phyloP scores from a whole-genome alignment of 1,140 invertebrate species.

The Chymomyza costata region DNA sequence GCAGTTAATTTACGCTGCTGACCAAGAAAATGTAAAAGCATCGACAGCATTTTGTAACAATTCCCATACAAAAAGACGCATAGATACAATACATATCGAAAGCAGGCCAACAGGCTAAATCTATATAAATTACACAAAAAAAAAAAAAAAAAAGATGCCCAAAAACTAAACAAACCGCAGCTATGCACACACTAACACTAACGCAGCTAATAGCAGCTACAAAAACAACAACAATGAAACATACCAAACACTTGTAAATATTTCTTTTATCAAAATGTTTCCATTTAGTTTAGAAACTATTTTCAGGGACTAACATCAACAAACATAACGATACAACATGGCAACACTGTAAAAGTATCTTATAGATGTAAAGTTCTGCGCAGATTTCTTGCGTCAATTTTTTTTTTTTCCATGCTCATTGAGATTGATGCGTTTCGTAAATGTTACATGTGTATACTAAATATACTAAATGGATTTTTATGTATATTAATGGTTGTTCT shows the following conservation, averaged over 20 bases:
- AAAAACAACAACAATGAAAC: no score
- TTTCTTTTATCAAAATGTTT: slow-evolving; percentile 32
- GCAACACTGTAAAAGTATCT: slow-evolving; percentile 4
- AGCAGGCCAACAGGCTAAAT: slow-evolving; percentile 15
- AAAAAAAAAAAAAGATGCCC: neutral
- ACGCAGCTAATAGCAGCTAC: slow-evolving; percentile 27
- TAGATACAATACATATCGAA: no score
- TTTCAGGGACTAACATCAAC: slow-evolving; percentile 28
- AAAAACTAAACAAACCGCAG: slow-evolving; percentile 10
- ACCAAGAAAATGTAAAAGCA: slow-evolving; percentile 35
- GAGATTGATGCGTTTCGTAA: slow-evolving; percentile 56
- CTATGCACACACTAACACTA: no score
- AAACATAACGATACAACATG: no score
- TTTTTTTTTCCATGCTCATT: slow-evolving; percentile 35
- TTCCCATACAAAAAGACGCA: no score
- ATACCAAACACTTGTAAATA: slow-evolving; percentile 55
- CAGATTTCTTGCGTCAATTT: slow-evolving; percentile 40
- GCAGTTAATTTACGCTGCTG: slow-evolving; percentile 28
- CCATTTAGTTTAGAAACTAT: slow-evolving; percentile 13
- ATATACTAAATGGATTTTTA: slow-evolving; percentile 28
- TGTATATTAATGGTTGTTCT: no score
- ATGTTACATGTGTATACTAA: slow-evolving; percentile 29
- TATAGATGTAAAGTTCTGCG: slow-evolving; percentile 11
- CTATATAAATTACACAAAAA: slow-evolving; percentile 13
- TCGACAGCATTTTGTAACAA: slow-evolving; percentile 34